These are phyloP conservation scores for Strigamia transsilvanica DNA, from an alignment of 2,888 invertebrate genomes.

Conservation along the genomic window DNA sequence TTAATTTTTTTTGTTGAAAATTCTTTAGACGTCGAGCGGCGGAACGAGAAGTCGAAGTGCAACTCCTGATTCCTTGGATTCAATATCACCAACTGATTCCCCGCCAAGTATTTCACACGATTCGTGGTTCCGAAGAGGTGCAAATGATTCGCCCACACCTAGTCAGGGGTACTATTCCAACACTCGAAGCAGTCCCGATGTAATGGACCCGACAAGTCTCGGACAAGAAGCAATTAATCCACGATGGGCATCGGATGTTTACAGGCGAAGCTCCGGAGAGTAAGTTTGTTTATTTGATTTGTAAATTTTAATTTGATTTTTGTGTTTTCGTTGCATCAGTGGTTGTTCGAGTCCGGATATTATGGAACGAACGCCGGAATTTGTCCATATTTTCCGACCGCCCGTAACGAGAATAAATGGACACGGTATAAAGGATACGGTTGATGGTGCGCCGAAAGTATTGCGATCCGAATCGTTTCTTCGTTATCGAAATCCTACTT, in stretches of 20 bases:
- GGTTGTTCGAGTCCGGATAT: slow-evolving; percentile 20
- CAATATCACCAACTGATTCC: slow-evolving; percentile 69
- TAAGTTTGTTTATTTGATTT: background rate
- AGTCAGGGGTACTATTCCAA: slow-evolving; percentile 56
- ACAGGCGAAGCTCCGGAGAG: background rate
- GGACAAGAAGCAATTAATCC: background rate
- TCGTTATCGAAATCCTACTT: slow-evolving; percentile 5
- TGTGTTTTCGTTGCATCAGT: background rate
- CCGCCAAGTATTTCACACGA: slow-evolving; percentile 62
- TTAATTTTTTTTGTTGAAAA: background rate
- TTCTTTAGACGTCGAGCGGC: slow-evolving; percentile 76
- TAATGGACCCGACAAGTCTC: background rate
- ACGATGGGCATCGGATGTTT: background rate
- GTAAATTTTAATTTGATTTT: background rate
- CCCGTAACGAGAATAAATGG: background rate
- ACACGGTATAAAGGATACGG: background rate
- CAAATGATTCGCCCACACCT: slow-evolving; percentile 51
- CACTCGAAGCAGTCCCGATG: slow-evolving; percentile 54
- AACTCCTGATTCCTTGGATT: slow-evolving; percentile 87
- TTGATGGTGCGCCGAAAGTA: background rate
- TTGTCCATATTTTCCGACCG: background rate
- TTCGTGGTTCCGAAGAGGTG: slow-evolving; percentile 16
- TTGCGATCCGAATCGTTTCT: background rate
- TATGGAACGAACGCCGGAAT: background rate
- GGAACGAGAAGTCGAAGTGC: slow-evolving; percentile 74